Percentiles rank a stretch among this genome's conserved stretches.
Conservation (phyloP, 1,140 invertebrate genomes). For the Lucilia cuprina region DNA sequence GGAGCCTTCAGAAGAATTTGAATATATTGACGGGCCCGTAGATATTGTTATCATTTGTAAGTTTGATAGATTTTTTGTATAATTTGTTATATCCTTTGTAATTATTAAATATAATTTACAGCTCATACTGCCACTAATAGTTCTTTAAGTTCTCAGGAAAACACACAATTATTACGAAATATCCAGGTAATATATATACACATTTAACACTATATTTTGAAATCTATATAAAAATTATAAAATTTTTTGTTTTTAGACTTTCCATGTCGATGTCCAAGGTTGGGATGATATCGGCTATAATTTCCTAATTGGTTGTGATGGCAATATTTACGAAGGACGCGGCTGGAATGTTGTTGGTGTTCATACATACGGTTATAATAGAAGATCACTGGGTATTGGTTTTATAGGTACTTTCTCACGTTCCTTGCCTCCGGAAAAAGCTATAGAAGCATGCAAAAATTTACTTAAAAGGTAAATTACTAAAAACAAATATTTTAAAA, state of each 20-base stretch:
- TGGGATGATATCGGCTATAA: conserved; percentile 71
- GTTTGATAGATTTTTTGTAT: not conserved
- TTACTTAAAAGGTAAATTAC: conserved; percentile 50
- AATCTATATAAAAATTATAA: too few relatives aligned
- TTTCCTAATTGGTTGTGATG: conserved; percentile 73
- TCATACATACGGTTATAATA: conserved; percentile 72
- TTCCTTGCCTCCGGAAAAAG: conserved; percentile 54
- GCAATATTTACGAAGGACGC: conserved; percentile 70
- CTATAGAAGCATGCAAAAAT: conserved; percentile 56
- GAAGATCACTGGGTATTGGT: conserved; percentile 68
- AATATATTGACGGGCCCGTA: not conserved
- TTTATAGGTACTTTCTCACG: conserved; percentile 71
- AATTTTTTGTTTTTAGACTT: conserved; percentile 46
- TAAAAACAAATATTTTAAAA: not conserved
- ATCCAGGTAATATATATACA: conserved; percentile 56
- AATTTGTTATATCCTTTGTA: not conserved
- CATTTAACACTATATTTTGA: not conserved
- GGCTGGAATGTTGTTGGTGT: conserved; percentile 73
- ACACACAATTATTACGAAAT: conserved; percentile 60
- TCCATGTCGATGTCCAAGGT: conserved; percentile 65
- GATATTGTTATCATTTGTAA: conserved; percentile 26
- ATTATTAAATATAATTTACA: conserved; percentile 42
- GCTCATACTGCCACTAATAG: conserved; percentile 65
- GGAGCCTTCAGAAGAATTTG: not conserved
- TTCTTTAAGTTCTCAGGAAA: conserved; percentile 60